Evolutionary conservation across 1,140 invertebrate genomes (phyloP).

Genomic region (Philaenus spumarius): DNA sequence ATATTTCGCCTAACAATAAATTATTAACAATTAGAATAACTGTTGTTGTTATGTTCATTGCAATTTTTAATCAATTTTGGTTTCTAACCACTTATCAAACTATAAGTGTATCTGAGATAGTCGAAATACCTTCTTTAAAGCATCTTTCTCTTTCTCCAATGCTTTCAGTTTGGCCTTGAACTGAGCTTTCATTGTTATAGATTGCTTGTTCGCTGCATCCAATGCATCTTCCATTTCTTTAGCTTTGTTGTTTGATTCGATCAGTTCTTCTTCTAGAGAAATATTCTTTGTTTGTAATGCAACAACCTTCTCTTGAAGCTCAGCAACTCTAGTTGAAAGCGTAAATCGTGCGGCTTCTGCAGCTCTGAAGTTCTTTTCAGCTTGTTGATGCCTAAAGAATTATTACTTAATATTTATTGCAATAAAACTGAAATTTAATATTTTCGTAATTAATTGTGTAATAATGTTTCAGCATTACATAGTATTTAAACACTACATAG

Average conservation of each 20-base stretch:
- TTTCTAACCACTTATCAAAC: too few relatives aligned
- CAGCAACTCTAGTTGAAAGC: constrained; percentile 41
- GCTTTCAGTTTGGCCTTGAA: constrained; percentile 74
- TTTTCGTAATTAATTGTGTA: too few relatives aligned
- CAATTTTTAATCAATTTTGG: too few relatives aligned
- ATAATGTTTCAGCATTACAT: too few relatives aligned
- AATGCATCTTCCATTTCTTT: constrained; percentile 56
- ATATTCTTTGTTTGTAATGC: constrained; percentile 36
- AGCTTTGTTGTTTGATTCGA: constrained; percentile 28
- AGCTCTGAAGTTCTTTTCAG: constrained; percentile 30
- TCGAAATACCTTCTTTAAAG: constrained; percentile 63
- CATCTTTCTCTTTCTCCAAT: constrained; percentile 69
- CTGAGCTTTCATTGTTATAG: constrained; percentile 76
- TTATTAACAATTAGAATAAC: too few relatives aligned
- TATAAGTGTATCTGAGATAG: too few relatives aligned
- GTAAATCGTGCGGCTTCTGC: constrained; percentile 46
- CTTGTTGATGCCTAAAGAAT: constrained; percentile 18
- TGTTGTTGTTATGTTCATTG: too few relatives aligned
- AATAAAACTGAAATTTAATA: too few relatives aligned
- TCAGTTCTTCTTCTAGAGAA: background rate
- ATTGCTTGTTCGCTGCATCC: constrained; percentile 68
- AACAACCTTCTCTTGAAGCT: constrained; percentile 26
- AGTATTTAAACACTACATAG: too few relatives aligned
- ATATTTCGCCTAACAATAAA: too few relatives aligned
- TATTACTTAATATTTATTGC: too few relatives aligned